These are phyloP conservation scores for Choristoneura rosaceana DNA, from an alignment of 2,888 invertebrate species.

Conservation along the genomic window DNA sequence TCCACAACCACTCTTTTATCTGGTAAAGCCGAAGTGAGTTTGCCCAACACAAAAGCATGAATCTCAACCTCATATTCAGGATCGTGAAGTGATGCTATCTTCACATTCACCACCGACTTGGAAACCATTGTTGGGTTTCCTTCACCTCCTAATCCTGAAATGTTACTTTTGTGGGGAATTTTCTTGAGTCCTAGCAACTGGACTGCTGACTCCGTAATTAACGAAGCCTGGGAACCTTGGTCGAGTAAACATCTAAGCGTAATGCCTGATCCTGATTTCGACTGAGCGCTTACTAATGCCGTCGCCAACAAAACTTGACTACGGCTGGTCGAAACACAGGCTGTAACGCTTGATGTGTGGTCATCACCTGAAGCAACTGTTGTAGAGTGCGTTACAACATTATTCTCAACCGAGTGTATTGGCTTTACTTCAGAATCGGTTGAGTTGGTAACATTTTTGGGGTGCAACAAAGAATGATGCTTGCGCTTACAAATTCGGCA, in stretches of 20 bases:
- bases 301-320: conserved; percentile 49
- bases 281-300: conserved; percentile 46
- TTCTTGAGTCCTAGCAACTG: conserved; percentile 46
- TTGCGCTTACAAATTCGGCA: conserved; percentile 43
- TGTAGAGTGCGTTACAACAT: background rate
- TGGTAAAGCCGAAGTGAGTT: conserved; percentile 42
- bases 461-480: conserved; percentile 46
- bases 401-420: background rate
- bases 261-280: conserved; percentile 35
- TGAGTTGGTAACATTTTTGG: conserved; percentile 4
- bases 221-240: conserved; percentile 50
- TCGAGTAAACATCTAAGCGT: conserved; percentile 47
- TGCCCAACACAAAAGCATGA: conserved; percentile 44
- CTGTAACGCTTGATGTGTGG: conserved; percentile 8
- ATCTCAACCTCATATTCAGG: conserved; percentile 30
- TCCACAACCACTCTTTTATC: conserved; percentile 9
- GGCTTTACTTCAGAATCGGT: background rate
- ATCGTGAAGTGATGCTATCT: conserved; percentile 42
- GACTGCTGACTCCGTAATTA: conserved; percentile 49
- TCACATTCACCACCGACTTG: conserved; percentile 41
- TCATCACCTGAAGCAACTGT: conserved; percentile 8
- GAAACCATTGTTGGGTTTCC: conserved; percentile 8
- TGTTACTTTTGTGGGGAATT: conserved; percentile 34
- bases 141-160: conserved; percentile 44
- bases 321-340: conserved; percentile 20